Base-by-base conservation (phyloP, 2,888 invertebrate species). In the Rhagonycha fulva region DNA sequence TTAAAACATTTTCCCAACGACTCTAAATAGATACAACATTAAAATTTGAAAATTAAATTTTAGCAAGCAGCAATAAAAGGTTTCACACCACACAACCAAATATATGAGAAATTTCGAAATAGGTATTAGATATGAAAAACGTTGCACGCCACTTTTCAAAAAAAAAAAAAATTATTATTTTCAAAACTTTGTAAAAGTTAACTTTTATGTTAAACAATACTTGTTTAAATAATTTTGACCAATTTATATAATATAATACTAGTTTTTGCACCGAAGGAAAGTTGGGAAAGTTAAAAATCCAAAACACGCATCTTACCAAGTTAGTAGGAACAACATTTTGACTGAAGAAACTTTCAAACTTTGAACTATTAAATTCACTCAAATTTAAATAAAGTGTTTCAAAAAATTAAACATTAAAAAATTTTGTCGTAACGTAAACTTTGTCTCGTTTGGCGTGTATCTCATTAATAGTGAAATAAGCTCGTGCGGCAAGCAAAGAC, bases 401-500 rank as follows among this genome's bases (percentile, higher is more conserved):
- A n/a, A 66, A 66, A 66, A 62, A 24, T 24, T 66, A n/a, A 24
- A 66, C 63, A 66, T 66, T 66, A 66, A 66, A 66, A 24, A 9
- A 5, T 23, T 23, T 24, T 66, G 9, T 66, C 70, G 60, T 61
- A 74, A 72, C 72, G 14, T 70, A 28, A 47, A 77, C 26, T 77
- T 66, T 75, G 66, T 79, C 75, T 72, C 76, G 78, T 78, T 77
- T 71, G 77, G 75, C 80, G 80, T 80, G 80, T 80, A 81, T 71
- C 76, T 78, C 78, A 80, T 78, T 79, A 78, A 76, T 77, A 80
- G 82, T 81, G 80, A 82, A 82, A 81, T 83, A 83, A 83, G 83
- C 83, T 80, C 81, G 81, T 82, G 79, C 79, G 80, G 80, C 80
- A 76, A 82, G 82, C 83, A 80, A 80, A 82, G 83, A 83, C 84